These are phyloP conservation scores for Siphlonurus alternatus DNA, from an alignment of 2,888 invertebrate genomes.

Conservation along the genomic window DNA sequence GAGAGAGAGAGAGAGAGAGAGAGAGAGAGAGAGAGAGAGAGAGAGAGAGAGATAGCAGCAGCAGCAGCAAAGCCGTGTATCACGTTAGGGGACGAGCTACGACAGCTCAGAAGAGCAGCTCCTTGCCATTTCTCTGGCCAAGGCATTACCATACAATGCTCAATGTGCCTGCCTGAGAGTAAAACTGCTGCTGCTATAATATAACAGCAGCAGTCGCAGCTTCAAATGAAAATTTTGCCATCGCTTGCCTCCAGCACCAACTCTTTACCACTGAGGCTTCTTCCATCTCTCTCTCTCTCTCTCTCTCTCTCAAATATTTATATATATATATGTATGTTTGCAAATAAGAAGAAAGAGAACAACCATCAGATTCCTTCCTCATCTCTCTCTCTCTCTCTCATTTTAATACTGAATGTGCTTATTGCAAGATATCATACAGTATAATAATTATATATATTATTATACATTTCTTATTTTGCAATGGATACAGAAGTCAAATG, in stretches of 20 bases:
- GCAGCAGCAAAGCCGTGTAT: no score
- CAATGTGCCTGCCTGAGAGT: background rate
- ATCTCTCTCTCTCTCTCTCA: no score
- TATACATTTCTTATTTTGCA: no score
- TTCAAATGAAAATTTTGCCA: background rate
- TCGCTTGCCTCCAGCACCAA: background rate
- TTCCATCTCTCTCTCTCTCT: background rate
- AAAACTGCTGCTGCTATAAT: background rate
- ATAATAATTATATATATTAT: no score
- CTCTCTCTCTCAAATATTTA: background rate
- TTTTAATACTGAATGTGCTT: no score
- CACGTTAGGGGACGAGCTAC: no score
- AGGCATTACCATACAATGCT: background rate
- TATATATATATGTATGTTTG: no score
- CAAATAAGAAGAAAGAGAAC: no score
- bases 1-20: background rate
- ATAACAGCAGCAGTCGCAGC: background rate
- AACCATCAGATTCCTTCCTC: no score
- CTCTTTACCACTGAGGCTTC: background rate
- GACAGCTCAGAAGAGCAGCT: no score
- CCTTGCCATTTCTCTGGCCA: background rate
- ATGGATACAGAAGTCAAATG: no score
- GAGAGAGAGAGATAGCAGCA: background rate
- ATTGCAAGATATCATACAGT: no score
- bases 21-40: background rate